Evolutionary conservation across 2,113 vertebrate species (phyloP).

Genomic region (Tachysurus vachellii): DNA sequence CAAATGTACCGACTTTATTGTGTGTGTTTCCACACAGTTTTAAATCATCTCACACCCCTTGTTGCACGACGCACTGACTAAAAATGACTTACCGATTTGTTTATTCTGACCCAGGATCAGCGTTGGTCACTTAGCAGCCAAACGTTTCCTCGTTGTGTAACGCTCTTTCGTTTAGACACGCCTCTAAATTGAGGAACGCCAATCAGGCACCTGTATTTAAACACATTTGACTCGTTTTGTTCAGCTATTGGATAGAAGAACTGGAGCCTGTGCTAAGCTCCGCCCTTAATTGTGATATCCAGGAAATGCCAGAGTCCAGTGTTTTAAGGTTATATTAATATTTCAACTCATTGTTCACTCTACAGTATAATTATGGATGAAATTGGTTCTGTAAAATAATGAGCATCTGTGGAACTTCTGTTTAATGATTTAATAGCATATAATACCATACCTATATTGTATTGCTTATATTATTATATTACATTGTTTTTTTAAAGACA

Average conservation of each 20-base stretch:
- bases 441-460: too few relatives aligned
- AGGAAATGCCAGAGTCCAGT: neutral
- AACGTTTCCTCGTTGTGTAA: neutral
- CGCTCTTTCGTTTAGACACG: slow-evolving; percentile 40
- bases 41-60: neutral
- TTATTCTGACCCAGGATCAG: neutral
- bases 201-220: slow-evolving; percentile 47
- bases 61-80: neutral
- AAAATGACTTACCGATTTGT: neutral
- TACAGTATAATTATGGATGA: neutral
- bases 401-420: neutral
- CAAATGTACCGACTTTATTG: neutral
- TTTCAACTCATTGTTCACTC: neutral
- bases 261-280: neutral
- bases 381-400: neutral
- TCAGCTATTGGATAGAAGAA: slow-evolving; percentile 11
- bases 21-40: neutral
- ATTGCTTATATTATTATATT: too few relatives aligned
- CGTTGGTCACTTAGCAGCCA: neutral
- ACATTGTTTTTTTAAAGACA: too few relatives aligned
- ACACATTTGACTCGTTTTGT: neutral
- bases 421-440: too few relatives aligned
- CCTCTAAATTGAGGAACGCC: slow-evolving; percentile 36
- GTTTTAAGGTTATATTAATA: neutral
- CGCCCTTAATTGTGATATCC: neutral